Conservation (phyloP, 1,140 invertebrate genomes). For the Aradophagus sp. region DNA sequence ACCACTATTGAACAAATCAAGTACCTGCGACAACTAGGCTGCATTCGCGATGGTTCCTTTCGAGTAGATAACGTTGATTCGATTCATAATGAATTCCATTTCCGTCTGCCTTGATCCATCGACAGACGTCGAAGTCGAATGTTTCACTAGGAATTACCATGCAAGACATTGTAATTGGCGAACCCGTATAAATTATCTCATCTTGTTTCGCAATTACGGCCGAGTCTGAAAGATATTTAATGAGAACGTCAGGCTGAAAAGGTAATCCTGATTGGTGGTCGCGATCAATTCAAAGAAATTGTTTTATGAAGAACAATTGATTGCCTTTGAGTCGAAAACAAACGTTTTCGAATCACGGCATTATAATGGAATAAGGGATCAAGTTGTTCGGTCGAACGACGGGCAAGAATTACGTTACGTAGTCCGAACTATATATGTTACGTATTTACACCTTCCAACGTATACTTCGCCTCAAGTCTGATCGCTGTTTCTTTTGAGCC, state of each 20-base stretch:
- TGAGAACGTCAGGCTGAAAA: constrained; percentile 19
- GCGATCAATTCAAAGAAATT: constrained; percentile 17
- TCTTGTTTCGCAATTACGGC: constrained; percentile 31
- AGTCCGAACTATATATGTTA: not conserved
- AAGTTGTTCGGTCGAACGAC: too few relatives aligned
- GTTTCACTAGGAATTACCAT: constrained; percentile 36
- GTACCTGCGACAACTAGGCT: constrained; percentile 38
- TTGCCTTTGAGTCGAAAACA: too few relatives aligned
- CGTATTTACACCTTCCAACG: too few relatives aligned
- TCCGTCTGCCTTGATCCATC: constrained; percentile 45
- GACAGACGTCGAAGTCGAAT: constrained; percentile 44
- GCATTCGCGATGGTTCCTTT: constrained; percentile 34
- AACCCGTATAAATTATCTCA: constrained; percentile 39
- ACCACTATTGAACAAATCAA: constrained; percentile 16
- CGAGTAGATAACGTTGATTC: constrained; percentile 33
- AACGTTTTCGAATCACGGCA: not conserved
- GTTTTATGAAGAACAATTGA: constrained; percentile 21
- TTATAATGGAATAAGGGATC: too few relatives aligned
- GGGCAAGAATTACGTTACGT: too few relatives aligned
- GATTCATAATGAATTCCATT: constrained; percentile 50
- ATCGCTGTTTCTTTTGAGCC: too few relatives aligned
- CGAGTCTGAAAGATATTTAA: constrained; percentile 39
- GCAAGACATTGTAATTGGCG: constrained; percentile 46
- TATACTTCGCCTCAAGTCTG: too few relatives aligned
- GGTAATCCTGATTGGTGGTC: constrained; percentile 36